Evolutionary conservation across 92 coral and sea anemone species (phyloP).

Genomic region (Porites cylindrica): DNA sequence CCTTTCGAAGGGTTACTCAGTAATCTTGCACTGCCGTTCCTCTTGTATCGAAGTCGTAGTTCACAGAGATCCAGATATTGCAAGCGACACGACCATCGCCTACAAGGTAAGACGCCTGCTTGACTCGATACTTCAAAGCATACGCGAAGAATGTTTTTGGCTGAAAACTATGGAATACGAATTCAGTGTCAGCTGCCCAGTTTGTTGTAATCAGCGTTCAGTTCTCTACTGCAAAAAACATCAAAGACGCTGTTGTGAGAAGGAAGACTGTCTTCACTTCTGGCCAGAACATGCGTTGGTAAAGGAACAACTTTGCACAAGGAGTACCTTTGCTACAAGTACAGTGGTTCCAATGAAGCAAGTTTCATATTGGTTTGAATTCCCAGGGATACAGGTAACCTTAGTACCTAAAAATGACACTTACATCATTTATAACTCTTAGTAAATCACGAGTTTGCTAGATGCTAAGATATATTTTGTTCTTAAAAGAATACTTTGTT

Average conservation of each 20-base stretch:
- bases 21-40: neutral
- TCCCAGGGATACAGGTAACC: too few species aligned
- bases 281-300: neutral
- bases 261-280: neutral
- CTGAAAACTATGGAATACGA: neutral
- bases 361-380: neutral
- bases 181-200: neutral
- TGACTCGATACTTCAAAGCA: neutral
- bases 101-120: neutral
- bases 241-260: neutral
- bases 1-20: neutral
- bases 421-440: too few species aligned
- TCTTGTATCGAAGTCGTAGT: neutral
- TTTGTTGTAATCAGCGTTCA: neutral
- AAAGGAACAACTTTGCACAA: neutral
- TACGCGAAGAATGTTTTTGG: neutral
- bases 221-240: neutral
- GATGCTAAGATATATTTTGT: too few species aligned
- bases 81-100: neutral
- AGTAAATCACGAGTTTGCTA: too few species aligned
- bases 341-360: neutral
- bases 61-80: neutral
- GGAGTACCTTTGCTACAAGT: neutral
- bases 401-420: too few species aligned
- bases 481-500: too few species aligned